Percentiles rank a stretch among this genome's conserved stretches.
Evolutionary conservation across 1,140 invertebrate genomes (phyloP).

Genomic region (Cepaea nemoralis): DNA sequence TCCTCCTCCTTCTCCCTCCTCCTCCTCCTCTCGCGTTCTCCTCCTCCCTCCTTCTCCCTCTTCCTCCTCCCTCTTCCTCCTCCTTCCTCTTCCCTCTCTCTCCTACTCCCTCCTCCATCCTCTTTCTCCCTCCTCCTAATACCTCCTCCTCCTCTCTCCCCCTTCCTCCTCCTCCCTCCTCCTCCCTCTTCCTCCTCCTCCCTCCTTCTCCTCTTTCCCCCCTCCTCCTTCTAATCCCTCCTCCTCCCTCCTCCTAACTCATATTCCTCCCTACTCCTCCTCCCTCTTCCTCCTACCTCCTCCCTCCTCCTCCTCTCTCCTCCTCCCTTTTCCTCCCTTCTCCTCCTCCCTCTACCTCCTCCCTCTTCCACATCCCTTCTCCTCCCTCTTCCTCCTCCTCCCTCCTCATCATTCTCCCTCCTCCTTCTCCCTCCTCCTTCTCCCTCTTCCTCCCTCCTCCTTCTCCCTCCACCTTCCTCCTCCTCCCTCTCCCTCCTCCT

Average conservation of each 20-base stretch:
- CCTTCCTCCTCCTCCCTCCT: background rate
- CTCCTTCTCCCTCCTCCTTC: background rate
- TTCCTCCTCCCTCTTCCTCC: background rate
- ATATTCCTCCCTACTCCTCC: too few species aligned
- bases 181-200: background rate
- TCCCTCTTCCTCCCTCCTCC: background rate
- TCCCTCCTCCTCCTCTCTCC: background rate
- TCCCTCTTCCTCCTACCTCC: too few species aligned
- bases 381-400: too few species aligned
- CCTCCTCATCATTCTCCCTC: too few species aligned
- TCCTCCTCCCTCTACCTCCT: background rate
- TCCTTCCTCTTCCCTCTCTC: too few species aligned
- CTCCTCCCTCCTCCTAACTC: too few species aligned
- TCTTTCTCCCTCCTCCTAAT: too few species aligned
- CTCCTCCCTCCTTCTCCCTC: background rate
- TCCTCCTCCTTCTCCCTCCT: background rate
- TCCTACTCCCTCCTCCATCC: too few species aligned
- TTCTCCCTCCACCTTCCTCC: background rate
- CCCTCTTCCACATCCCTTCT: too few species aligned
- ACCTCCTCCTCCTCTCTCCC: too few species aligned
- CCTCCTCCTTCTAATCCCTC: too few species aligned
- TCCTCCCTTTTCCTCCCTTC: background rate
- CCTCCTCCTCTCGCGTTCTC: too few species aligned
- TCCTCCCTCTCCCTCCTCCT: background rate
- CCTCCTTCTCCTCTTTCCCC: background rate